phyloP scores from a whole-genome alignment of 2,797 vertebrate genomes.

The Scyliorhinus canicula region DNA sequence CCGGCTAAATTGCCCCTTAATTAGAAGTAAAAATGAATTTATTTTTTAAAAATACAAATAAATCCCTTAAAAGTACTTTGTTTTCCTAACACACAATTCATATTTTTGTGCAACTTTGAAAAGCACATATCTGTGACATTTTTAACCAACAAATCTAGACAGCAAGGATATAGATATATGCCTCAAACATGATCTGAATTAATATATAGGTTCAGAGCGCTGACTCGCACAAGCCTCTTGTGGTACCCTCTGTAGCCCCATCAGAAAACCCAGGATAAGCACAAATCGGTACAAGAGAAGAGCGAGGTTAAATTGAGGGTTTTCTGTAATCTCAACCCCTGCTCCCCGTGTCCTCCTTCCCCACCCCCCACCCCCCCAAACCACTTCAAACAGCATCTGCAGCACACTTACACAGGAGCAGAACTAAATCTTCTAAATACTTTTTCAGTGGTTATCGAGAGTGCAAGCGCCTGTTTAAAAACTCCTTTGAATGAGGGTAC shows the following conservation, averaged over 20 bases:
- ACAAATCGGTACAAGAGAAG: not conserved
- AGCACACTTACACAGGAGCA: not conserved
- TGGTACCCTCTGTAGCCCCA: not conserved
- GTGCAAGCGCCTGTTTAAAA: not conserved
- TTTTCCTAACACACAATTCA: too few relatives aligned
- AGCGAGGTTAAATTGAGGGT: not conserved
- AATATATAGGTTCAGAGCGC: not conserved
- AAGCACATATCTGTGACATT: not conserved
- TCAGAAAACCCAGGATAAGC: not conserved
- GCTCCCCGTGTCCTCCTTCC: too few relatives aligned
- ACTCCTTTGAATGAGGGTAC: not conserved
- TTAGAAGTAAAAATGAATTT: too few relatives aligned
- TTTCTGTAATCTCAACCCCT: not conserved
- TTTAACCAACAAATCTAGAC: not conserved
- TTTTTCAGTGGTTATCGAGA: not conserved
- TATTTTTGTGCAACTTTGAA: not conserved
- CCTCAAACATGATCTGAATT: not conserved
- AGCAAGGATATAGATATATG: not conserved
- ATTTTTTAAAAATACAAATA: too few relatives aligned
- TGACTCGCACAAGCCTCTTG: not conserved
- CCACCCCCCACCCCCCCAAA: too few relatives aligned
- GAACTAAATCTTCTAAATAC: not conserved
- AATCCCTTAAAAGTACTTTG: too few relatives aligned
- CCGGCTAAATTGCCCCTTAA: too few relatives aligned
- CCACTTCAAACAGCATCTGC: not conserved